Evolutionary conservation across 2,888 invertebrate species (phyloP), one percentile per base, ranked within the genome.

Genomic region (Amblyteles armatorius): DNA sequence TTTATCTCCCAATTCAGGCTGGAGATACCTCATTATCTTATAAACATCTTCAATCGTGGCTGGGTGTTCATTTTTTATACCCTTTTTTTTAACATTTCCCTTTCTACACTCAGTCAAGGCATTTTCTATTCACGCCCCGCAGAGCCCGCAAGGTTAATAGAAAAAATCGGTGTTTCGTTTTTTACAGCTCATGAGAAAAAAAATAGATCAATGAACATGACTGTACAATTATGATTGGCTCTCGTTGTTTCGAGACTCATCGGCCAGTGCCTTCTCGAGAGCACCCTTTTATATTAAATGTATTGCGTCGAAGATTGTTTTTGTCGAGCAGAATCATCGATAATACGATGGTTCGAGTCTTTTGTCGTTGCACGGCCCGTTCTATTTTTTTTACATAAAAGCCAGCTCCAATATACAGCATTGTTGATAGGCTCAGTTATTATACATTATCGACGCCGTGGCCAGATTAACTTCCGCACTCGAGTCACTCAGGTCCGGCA

Each of bases 381-480:
- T 60, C n/a, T 26, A 6, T 36, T 16, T 71, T 16, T 71, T 33
- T 19, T 40, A 36, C 19, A 78, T 2, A n/a, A 68, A 74, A 74
- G 33, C 44, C 57, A 73, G 60, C 60, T 9, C 13, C 60, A 33
- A 63, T 57, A 55, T 65, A 73, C 50, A 52, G 71, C 71, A 36
- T 36, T 22, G 29, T 63, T 29, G 9, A 16, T 16, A 9, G 5
- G 22, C 82, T 90, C 83, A 93, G 86, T 91, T 92, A 90, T 91
- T 92, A 84, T 93, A 94, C 92, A 93, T 93, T 78, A 94, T 93
- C 63, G 94, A 93, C 19, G 93, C 92, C 29, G 93, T 93, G 2
- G 92, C 91, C 52, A 94, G 88, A 89, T 90, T 91, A 50, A 93
- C 93, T 86, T 93, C 93, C 5, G 92, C 86, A 60, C 90, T 91